Percentiles rank a stretch among this genome's conserved stretches.
Conservation (phyloP, 2,113 vertebrate species). For the Cygnus buccinator region DNA sequence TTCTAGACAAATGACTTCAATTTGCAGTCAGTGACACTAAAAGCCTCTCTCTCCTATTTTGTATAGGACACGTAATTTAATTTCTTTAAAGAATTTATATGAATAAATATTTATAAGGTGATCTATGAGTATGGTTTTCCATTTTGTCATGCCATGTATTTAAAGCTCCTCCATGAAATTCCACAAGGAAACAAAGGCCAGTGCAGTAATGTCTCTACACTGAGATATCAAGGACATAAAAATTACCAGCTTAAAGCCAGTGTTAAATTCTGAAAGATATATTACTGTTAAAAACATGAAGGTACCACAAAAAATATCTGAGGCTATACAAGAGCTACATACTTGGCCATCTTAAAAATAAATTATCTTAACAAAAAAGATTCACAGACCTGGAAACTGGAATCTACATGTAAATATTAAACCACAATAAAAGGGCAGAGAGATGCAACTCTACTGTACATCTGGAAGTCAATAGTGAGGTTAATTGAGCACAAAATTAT, state of each 20-base stretch:
- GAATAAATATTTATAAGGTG: constrained; percentile 76
- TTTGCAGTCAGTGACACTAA: constrained; percentile 74
- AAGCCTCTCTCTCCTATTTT: constrained; percentile 65
- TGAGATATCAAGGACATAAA: constrained; percentile 3
- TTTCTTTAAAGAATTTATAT: constrained; percentile 72
- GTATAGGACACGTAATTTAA: constrained; percentile 66
- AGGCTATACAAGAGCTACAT: neutral
- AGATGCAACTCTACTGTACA: neutral
- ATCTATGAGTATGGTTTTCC: constrained; percentile 65
- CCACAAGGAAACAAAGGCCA: neutral
- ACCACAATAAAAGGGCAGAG: neutral
- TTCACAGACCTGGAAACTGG: neutral
- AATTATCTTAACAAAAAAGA: neutral
- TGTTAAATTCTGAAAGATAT: neutral
- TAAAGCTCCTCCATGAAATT: constrained; percentile 6
- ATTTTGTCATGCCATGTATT: constrained; percentile 41
- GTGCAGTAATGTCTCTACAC: neutral
- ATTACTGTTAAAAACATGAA: neutral
- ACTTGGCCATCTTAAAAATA: neutral
- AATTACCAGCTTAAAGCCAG: neutral
- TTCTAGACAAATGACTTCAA: constrained; percentile 77
- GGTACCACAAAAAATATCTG: neutral
- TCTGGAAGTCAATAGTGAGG: constrained; percentile 4
- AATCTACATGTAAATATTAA: neutral
- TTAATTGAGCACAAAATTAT: constrained; percentile 55